Conservation (phyloP, 2,113 vertebrate species). For the Pseudopodoces humilis region DNA sequence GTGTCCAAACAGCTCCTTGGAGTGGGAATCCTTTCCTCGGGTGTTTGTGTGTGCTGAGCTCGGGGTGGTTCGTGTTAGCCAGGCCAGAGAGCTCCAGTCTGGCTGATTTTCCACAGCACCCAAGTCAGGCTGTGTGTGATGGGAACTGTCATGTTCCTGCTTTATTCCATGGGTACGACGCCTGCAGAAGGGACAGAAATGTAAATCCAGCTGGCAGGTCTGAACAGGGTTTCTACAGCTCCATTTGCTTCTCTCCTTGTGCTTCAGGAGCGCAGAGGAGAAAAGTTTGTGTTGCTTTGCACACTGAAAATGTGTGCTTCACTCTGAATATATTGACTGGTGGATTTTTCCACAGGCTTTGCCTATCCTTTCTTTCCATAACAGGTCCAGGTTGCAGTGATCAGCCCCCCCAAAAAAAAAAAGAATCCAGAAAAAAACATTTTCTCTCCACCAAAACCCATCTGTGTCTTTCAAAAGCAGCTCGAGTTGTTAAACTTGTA, state of each 20-base stretch:
- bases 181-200: background rate
- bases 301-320: fast-evolving
- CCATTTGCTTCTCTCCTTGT: background rate
- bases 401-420: background rate
- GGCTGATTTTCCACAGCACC: background rate
- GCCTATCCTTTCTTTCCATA: background rate
- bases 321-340: background rate
- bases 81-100: background rate
- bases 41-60: background rate
- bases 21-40: background rate
- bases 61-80: background rate
- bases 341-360: background rate
- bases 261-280: background rate
- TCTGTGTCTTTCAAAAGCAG: background rate
- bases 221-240: background rate
- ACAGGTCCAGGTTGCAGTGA: background rate
- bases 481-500: background rate
- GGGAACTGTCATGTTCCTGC: background rate
- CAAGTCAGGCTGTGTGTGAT: background rate
- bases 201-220: background rate
- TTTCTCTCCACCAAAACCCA: background rate
- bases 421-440: background rate
- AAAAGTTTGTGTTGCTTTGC: background rate
- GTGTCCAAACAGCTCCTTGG: background rate
- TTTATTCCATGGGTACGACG: background rate